These are phyloP conservation scores for Lagodon rhomboides DNA, from an alignment of 2,797 vertebrate species.

Conservation along the genomic window DNA sequence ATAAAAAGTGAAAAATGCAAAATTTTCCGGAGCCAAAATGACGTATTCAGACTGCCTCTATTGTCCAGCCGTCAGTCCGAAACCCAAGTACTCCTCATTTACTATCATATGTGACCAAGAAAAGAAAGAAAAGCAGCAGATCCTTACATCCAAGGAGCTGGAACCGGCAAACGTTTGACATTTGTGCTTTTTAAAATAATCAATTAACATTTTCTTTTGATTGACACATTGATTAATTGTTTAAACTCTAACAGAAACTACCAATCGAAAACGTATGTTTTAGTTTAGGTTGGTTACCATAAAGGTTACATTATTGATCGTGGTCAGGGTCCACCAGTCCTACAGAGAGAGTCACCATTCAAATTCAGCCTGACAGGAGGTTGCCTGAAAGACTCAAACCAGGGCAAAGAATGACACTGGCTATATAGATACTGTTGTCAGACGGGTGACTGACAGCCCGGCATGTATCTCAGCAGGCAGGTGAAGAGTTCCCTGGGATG, in stretches of 20 bases:
- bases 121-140: too few relatives aligned
- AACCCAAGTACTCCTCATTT: too few relatives aligned
- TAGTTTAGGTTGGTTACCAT: constrained; percentile 3
- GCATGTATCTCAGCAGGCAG: constrained; percentile 47
- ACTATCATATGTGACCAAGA: too few relatives aligned
- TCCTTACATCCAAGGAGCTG: too few relatives aligned
- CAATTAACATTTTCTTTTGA: too few relatives aligned
- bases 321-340: constrained; percentile 10
- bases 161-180: too few relatives aligned
- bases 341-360: not conserved
- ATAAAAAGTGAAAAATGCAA: too few relatives aligned
- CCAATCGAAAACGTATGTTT: not conserved
- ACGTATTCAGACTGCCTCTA: not conserved
- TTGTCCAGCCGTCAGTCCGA: too few relatives aligned
- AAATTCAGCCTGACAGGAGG: constrained; percentile 26
- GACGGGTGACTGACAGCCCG: constrained; percentile 56
- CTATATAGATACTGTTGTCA: constrained; percentile 30
- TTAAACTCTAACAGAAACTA: not conserved
- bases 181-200: too few relatives aligned
- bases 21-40: too few relatives aligned
- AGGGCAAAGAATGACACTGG: constrained; percentile 26
- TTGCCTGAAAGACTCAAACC: constrained; percentile 28
- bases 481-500: constrained; percentile 47
- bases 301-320: not conserved
- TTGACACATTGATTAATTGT: too few relatives aligned